Conservation (phyloP, 2,888 invertebrate species). For the Copidosoma aretas region DNA sequence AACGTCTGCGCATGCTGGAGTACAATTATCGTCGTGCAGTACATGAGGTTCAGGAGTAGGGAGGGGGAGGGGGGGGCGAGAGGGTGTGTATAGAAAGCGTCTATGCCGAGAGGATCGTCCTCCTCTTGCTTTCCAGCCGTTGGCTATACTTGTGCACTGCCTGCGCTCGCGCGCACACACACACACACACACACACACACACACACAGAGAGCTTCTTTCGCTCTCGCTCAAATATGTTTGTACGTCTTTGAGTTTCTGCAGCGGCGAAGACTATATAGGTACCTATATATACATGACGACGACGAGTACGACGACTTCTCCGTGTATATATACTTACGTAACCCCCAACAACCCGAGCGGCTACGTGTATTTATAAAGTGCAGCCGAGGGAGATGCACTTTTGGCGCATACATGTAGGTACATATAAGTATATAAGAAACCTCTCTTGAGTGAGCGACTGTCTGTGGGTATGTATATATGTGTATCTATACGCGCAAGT, state of each 20-base stretch:
- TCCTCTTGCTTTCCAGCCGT: slow-evolving; percentile 59
- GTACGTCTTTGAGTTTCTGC: too few relatives aligned
- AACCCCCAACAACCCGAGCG: too few relatives aligned
- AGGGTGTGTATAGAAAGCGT: slow-evolving; percentile 56
- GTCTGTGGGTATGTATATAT: too few relatives aligned
- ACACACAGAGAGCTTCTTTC: slow-evolving; percentile 7
- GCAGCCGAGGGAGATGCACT: neutral
- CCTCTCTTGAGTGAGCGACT: neutral
- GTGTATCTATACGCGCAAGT: neutral
- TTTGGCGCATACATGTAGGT: too few relatives aligned
- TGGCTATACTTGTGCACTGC: neutral
- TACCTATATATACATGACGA: neutral
- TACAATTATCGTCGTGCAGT: slow-evolving; percentile 28
- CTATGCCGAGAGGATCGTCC: slow-evolving; percentile 51
- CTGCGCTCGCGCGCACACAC: neutral
- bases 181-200: neutral
- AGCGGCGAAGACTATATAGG: too few relatives aligned
- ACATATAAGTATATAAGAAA: too few relatives aligned
- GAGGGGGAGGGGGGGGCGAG: slow-evolving; percentile 32
- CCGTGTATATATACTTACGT: too few relatives aligned
- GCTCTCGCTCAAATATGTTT: neutral
- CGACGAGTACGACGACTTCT: neutral
- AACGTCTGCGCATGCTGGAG: slow-evolving; percentile 1
- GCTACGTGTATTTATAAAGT: slow-evolving; percentile 1
- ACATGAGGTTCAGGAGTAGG: neutral